phyloP scores from a whole-genome alignment of 1,140 invertebrate genomes.

The Orius insidiosus region DNA sequence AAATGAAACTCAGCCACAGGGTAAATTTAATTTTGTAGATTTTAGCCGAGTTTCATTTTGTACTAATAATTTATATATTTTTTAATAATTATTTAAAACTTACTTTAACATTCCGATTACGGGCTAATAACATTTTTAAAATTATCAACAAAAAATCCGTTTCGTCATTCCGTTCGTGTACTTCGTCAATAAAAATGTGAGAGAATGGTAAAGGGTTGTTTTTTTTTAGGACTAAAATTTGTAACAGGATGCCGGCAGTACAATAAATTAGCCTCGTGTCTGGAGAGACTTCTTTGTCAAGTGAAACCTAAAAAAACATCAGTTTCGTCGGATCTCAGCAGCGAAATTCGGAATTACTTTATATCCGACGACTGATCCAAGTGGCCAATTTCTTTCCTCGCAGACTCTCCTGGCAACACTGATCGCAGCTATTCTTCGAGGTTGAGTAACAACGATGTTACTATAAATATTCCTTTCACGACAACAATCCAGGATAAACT shows the following conservation, averaged over 20 bases:
- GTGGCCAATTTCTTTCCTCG: conserved; percentile 52
- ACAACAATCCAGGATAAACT: conserved; percentile 67
- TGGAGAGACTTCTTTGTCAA: conserved; percentile 33
- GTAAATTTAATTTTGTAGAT: too few relatives aligned
- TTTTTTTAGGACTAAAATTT: conserved; percentile 37
- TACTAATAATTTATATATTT: too few relatives aligned
- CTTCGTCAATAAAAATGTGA: conserved; percentile 86
- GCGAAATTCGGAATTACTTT: conserved; percentile 45
- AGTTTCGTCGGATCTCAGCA: too few relatives aligned
- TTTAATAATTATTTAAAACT: too few relatives aligned
- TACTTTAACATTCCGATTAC: conserved; percentile 48
- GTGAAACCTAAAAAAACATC: conserved; percentile 43
- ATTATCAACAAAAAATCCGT: conserved; percentile 84
- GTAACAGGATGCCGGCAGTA: conserved; percentile 51
- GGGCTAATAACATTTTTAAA: conserved; percentile 57
- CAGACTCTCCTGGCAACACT: conserved; percentile 61
- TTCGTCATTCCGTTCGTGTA: conserved; percentile 89
- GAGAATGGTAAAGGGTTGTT: conserved; percentile 42
- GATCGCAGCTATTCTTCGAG: conserved; percentile 67
- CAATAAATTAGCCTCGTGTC: conserved; percentile 77
- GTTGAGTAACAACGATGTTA: conserved; percentile 77
- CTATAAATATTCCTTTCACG: conserved; percentile 39
- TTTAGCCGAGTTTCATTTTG: too few relatives aligned
- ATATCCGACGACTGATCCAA: conserved; percentile 68
- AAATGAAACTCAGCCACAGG: too few relatives aligned